Conservation (phyloP, 2,888 invertebrate genomes). For the Phalera bucephala region DNA sequence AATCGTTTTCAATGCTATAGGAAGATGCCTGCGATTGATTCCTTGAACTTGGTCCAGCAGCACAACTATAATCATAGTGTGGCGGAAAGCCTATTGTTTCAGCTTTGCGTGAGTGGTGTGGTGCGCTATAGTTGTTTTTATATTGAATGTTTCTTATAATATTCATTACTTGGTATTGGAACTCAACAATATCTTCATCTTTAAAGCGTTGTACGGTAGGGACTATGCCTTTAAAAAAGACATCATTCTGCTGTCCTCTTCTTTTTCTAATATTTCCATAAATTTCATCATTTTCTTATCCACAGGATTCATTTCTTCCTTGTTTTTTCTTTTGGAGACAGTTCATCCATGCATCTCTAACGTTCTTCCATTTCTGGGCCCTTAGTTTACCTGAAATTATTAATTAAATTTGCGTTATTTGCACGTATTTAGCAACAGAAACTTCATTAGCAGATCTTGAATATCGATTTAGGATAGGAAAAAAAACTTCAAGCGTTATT, state of each 20-base stretch:
- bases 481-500: constrained; percentile 6
- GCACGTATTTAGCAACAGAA: constrained; percentile 4
- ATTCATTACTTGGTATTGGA: constrained; percentile 28
- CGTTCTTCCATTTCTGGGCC: constrained; percentile 10
- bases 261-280: constrained; percentile 29
- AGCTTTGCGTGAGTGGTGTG: constrained; percentile 9
- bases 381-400: constrained; percentile 12
- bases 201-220: constrained; percentile 26
- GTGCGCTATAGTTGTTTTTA: constrained; percentile 13
- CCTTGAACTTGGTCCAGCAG: constrained; percentile 21
- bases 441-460: constrained; percentile 2
- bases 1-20: constrained; percentile 12
- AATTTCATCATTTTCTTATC: constrained; percentile 26
- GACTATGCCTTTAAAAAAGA: constrained; percentile 23
- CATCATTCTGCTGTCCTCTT: constrained; percentile 28
- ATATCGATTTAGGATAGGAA: constrained; percentile 8
- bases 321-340: constrained; percentile 10
- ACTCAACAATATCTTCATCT: constrained; percentile 31
- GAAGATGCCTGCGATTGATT: constrained; percentile 10
- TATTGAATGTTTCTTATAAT: constrained; percentile 15
- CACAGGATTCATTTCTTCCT: constrained; percentile 18
- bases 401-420: constrained; percentile 5
- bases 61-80: constrained; percentile 23
- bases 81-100: constrained; percentile 6
- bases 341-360: constrained; percentile 18